Evolutionary conservation across 2,888 invertebrate species (phyloP), one percentile per base, ranked within the genome.

Genomic region (Aspidiotus rigidus): DNA sequence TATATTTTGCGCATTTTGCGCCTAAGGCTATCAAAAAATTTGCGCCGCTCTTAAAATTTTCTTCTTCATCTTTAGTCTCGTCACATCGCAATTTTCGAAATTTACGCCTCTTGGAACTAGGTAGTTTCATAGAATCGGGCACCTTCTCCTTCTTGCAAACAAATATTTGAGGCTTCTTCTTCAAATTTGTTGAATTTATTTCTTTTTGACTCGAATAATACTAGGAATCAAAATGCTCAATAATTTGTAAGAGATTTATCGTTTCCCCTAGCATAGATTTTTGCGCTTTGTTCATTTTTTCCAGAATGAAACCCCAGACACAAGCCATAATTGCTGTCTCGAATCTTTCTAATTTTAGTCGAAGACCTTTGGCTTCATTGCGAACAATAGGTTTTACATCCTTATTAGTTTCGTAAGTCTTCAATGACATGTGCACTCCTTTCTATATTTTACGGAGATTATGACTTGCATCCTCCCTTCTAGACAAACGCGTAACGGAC

Each of bases 381-480:
- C 16, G 39, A 54, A 54, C 54, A 13, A 55, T 55, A 55, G 55
- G 40, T 64, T 64, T 64, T 49, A 53, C 54, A 64, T 55, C 54
- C 15, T 40, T 39, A 53, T 64, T 64, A 39, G 53, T 49, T 64
- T 49, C 40, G 40, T 39, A 49, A 54, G 40, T 54, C 8, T 39
- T 17, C 15, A 64, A 8, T 40, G n/a, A 39, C 54, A 39, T 49
- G 13, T 55, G 28, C 10, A 66, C 66, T 41, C 15, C 17, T n/a
- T 40, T n/a, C 66, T 57, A 66, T 41, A 55, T 57, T n/a, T 42
- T n/a, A 9, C 57, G 54, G n/a, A 66, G 6, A 39, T 7, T 39
- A 54, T 54, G 28, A 56, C 73, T 73, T 15, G 54, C 39, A 28
- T 17, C 54, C 9, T 49, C 42, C 11, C 49, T 49, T 49, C 10